A percentile compares a stretch with the other conserved stretches of the same genome.
These are phyloP conservation scores for Standfussiana lucernea DNA, from an alignment of 2,888 invertebrate species.

Conservation along the genomic window DNA sequence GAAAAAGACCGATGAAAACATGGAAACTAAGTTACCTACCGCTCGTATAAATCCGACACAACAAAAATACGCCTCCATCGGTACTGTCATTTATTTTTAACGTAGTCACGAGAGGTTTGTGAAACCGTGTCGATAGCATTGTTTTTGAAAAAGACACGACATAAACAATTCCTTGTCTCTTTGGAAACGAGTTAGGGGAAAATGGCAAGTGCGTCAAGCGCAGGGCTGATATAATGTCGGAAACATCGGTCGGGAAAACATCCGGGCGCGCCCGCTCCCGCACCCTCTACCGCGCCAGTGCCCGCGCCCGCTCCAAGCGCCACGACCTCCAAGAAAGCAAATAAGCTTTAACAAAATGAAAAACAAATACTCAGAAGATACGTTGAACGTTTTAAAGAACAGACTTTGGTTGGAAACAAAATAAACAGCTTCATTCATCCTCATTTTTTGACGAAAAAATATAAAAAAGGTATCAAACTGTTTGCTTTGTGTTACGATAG, in stretches of 20 bases:
- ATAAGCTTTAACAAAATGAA: constrained; percentile 75
- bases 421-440: constrained; percentile 47
- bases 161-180: constrained; percentile 78
- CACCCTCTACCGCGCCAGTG: constrained; percentile 10
- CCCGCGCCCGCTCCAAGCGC: constrained; percentile 20
- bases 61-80: constrained; percentile 70
- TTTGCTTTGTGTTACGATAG: constrained; percentile 22
- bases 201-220: constrained; percentile 75
- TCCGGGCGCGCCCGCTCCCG: constrained; percentile 64
- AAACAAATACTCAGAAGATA: constrained; percentile 71
- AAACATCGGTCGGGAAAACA: constrained; percentile 76
- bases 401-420: constrained; percentile 54
- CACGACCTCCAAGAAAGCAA: constrained; percentile 68
- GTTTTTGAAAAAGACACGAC: constrained; percentile 71
- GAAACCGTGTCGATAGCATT: constrained; percentile 67
- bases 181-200: constrained; percentile 71
- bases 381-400: constrained; percentile 59
- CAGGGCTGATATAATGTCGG: constrained; percentile 75
- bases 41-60: constrained; percentile 76
- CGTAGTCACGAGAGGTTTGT: constrained; percentile 69
- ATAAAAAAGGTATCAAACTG: constrained; percentile 14
- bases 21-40: constrained; percentile 75
- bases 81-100: constrained; percentile 76
- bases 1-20: constrained; percentile 72
- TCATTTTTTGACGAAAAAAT: constrained; percentile 34